Evolutionary conservation across 2,797 vertebrate species (phyloP).

Genomic region (Myotis daubentonii): DNA sequence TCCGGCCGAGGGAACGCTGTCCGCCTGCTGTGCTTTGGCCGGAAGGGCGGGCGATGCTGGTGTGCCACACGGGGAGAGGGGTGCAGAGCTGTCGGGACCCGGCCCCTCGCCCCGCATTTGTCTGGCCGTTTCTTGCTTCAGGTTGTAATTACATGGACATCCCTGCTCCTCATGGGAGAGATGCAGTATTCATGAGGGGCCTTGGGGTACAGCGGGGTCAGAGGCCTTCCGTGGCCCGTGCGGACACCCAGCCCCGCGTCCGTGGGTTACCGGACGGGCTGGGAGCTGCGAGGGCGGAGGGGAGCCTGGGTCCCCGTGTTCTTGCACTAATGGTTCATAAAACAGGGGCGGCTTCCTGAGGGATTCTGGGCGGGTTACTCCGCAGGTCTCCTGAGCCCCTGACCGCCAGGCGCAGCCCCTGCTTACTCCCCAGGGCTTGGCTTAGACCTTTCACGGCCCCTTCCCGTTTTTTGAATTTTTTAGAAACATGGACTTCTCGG

Average conservation of each 20-base stretch:
- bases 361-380: not conserved
- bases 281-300: not conserved
- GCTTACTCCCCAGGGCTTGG: not conserved
- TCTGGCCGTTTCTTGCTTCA: not conserved
- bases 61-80: fast-evolving
- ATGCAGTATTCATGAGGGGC: conserved; percentile 78
- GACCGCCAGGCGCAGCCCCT: too few species aligned
- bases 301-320: not conserved
- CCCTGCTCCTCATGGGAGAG: conserved; percentile 68
- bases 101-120: fast-evolving
- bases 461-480: not conserved
- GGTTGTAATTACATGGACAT: conserved; percentile 82
- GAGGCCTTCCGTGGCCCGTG: not conserved
- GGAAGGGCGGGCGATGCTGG: not conserved
- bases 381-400: not conserved
- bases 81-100: not conserved
- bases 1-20: not conserved
- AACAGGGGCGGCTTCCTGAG: not conserved
- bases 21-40: not conserved
- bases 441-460: not conserved
- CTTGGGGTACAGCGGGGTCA: conserved; percentile 72
- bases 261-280: not conserved
- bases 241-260: not conserved
- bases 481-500: not conserved
- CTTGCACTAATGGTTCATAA: not conserved